A percentile compares a stretch with the other conserved stretches of the same genome.
Evolutionary conservation across 2,113 vertebrate species (phyloP).

Genomic region (Thamnaconus septentrionalis): DNA sequence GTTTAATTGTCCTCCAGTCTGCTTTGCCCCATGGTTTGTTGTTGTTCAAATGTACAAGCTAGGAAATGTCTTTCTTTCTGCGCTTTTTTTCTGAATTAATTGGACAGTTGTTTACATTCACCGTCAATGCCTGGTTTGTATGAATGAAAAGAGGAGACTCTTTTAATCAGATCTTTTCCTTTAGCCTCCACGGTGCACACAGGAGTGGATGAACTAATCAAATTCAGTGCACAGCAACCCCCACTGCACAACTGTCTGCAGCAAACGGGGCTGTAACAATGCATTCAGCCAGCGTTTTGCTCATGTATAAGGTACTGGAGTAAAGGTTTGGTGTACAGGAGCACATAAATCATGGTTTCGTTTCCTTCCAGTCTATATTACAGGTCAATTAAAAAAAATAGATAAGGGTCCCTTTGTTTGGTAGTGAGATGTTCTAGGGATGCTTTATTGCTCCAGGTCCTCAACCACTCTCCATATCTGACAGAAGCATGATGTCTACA

Average conservation of each 20-base stretch:
- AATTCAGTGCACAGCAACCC: constrained; percentile 28
- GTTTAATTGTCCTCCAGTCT: constrained; percentile 29
- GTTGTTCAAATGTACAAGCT: constrained; percentile 17
- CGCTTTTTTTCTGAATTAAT: too few relatives aligned
- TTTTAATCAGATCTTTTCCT: constrained; percentile 20
- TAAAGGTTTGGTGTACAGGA: constrained; percentile 4
- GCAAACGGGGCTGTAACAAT: constrained; percentile 6
- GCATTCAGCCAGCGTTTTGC: constrained; percentile 8
- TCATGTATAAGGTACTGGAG: neutral
- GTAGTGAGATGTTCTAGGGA: too few relatives aligned
- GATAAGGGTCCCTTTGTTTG: too few relatives aligned
- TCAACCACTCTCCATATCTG: too few relatives aligned
- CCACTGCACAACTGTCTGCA: constrained; percentile 18
- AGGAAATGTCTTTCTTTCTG: constrained; percentile 12
- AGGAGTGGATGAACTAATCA: constrained; percentile 25
- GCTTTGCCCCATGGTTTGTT: constrained; percentile 1
- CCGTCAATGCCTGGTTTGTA: constrained; percentile 12
- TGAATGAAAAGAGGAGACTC: constrained; percentile 9
- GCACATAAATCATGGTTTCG: neutral
- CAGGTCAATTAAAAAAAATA: too few relatives aligned
- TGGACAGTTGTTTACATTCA: neutral
- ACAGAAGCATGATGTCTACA: too few relatives aligned
- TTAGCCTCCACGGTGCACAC: neutral
- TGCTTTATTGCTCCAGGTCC: too few relatives aligned
- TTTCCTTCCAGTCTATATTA: neutral